Base-by-base conservation (phyloP, 2,888 invertebrate genomes). In the Drosophila gaucha region DNA sequence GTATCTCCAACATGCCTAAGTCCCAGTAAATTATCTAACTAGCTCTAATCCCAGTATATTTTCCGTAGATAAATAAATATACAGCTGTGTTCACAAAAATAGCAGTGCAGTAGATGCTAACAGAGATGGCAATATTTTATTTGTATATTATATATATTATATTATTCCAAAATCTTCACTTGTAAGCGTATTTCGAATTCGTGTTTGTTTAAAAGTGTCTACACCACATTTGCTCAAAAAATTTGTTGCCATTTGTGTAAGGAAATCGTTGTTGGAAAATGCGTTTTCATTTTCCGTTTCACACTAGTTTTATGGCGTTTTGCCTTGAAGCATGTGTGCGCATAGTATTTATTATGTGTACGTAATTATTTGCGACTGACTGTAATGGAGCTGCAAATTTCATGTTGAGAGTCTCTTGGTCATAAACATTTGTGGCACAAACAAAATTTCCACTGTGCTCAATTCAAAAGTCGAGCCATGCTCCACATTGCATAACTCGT, bases 401-500 rank as follows among this genome's bases (percentile, higher is more conserved):
- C 59, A 63, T 46, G 67, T 54, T 18, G 24, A 44, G 49, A 49
- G 54, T 50, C 59, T 50, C 59, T 52, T 46, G 46, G 52, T 31
- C 55, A 55, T 51, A 50, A 59, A 57, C 46, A 46, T 73, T 74
- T 44, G 41, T 69, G 73, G 64, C 73, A 59, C 43, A 51, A 31
- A 10, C 10, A 43, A 46, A 39, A 65, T 66, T 56, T 71, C 33
- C 56, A 56, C 39, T 52, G 50, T 51, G 54, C 62, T 31, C 39
- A 51, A 65, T 71, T 58, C 39, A 28, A 26, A 49, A 24, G 8
- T 20, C n/a, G 8, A 38, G 18, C 35, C 14, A 56, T 65, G 59
- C 33, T 36, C 39, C 49, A 62, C 74, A 78, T 82, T 67, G 52
- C 63, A 68, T 72, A 85, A 78, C 79, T 74, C 49, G 82, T 75